Evolutionary conservation across 2,113 vertebrate genomes (phyloP).

Genomic region (Enhydra lutris): DNA sequence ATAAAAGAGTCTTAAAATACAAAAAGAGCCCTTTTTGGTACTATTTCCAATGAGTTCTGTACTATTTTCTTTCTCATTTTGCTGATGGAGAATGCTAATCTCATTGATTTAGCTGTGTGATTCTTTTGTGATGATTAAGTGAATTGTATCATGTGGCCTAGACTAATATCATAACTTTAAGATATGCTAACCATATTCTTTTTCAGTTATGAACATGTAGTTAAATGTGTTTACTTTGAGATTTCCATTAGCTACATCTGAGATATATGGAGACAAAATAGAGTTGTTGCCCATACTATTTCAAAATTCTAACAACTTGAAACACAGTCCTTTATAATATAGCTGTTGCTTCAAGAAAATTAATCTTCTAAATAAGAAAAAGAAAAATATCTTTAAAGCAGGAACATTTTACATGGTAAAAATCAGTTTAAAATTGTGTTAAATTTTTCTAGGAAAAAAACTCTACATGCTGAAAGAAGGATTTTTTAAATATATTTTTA

Average conservation of each 20-base stretch:
- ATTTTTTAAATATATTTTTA: not conserved
- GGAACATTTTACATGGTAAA: not conserved
- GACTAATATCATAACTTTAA: not conserved
- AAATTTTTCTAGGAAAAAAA: not conserved
- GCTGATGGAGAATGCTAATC: not conserved
- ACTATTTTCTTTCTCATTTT: constrained; percentile 25
- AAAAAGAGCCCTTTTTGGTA: not conserved
- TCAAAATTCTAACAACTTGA: not conserved
- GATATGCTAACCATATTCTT: not conserved
- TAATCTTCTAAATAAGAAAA: not conserved
- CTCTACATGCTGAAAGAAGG: not conserved
- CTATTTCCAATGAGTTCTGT: not conserved
- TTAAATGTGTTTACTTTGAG: not conserved
- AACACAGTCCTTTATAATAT: not conserved
- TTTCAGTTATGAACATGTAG: not conserved
- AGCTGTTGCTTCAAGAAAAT: not conserved
- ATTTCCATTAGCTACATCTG: not conserved
- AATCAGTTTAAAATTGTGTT: not conserved
- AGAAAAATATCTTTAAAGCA: not conserved
- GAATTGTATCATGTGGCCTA: not conserved
- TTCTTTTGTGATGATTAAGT: constrained; percentile 1
- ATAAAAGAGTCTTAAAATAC: constrained; percentile 19
- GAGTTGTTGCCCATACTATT: not conserved
- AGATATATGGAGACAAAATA: not conserved
- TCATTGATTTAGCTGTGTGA: not conserved